Evolutionary conservation across 2,113 vertebrate species (phyloP).

Genomic region (Microcebus ravelobensis): DNA sequence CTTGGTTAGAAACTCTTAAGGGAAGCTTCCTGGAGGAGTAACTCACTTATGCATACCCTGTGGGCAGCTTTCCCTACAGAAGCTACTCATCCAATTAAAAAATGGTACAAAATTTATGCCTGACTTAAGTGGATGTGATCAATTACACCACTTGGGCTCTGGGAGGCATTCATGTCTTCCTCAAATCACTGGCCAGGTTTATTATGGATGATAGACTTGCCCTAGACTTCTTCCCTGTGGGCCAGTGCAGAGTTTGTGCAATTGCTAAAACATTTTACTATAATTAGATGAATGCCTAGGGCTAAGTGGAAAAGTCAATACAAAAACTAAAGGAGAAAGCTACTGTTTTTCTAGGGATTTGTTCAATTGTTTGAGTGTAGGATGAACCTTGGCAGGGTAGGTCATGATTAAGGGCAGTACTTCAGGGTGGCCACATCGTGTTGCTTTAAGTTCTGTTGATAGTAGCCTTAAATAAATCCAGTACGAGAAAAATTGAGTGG

Average conservation of each 20-base stretch:
- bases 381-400: not conserved
- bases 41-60: not conserved
- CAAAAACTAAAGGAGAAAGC: slow-evolving; percentile 15
- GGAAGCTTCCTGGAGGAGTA: not conserved
- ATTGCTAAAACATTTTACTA: not conserved
- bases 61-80: not conserved
- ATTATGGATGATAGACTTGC: not conserved
- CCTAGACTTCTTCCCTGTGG: not conserved
- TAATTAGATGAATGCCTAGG: not conserved
- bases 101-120: not conserved
- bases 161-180: not conserved
- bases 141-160: not conserved
- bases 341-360: not conserved
- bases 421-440: not conserved
- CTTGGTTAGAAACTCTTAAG: not conserved
- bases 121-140: not conserved
- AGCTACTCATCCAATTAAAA: not conserved
- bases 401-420: not conserved
- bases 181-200: not conserved
- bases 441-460: not conserved
- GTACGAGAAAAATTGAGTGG: not conserved
- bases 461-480: not conserved
- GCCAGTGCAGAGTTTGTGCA: not conserved
- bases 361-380: not conserved
- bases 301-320: not conserved